Percentiles rank a stretch among this genome's conserved stretches.
phyloP scores from a whole-genome alignment of 1,140 invertebrate genomes.

The Tetranychus cinnabarinus region DNA sequence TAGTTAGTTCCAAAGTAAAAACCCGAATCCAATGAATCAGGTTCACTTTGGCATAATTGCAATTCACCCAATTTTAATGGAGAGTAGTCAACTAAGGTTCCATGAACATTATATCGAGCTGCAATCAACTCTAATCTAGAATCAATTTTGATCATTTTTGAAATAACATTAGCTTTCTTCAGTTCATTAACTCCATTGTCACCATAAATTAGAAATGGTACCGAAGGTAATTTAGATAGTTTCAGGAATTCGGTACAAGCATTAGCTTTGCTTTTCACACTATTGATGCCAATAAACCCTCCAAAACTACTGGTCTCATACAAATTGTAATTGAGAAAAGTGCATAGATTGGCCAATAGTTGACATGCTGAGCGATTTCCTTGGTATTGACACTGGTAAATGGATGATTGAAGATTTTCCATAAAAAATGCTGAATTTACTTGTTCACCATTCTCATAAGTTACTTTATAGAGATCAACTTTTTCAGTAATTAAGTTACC shows the following conservation, averaged over 20 bases:
- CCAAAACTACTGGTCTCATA: background rate
- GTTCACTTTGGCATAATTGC: background rate
- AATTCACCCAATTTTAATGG: conserved; percentile 1
- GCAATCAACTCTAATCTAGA: background rate
- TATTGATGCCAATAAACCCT: too few species aligned
- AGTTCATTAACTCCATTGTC: background rate
- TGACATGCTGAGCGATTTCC: conserved; percentile 30
- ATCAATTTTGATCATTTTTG: background rate
- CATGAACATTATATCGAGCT: background rate
- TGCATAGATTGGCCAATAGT: conserved; percentile 40
- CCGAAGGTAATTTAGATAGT: background rate
- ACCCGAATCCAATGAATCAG: background rate
- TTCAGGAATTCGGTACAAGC: conserved; percentile 1
- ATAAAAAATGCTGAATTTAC: background rate
- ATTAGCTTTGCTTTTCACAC: background rate
- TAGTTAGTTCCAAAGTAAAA: conserved; percentile 32
- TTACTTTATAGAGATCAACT: too few species aligned
- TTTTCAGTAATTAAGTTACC: too few species aligned
- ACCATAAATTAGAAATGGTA: background rate
- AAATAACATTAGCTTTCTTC: background rate
- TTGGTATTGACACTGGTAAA: conserved; percentile 6
- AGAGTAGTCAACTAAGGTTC: background rate
- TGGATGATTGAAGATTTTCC: background rate
- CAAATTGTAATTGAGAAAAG: conserved; percentile 26
- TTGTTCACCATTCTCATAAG: background rate